Evolutionary conservation across 2,797 vertebrate species (phyloP).

Genomic region (Furcifer pardalis): DNA sequence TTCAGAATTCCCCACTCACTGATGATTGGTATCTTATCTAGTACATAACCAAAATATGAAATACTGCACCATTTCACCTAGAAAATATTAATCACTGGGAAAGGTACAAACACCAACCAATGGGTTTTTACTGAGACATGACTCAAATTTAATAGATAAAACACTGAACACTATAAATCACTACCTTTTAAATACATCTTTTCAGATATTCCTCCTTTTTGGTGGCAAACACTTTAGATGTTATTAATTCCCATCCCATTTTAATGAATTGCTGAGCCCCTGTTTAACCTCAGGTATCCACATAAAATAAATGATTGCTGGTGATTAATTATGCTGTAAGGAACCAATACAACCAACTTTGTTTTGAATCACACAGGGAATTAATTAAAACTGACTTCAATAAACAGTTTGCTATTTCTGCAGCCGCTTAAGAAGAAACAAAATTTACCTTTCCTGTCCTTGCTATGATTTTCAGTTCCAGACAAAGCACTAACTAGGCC

Average conservation of each 20-base stretch:
- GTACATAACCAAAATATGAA: constrained; percentile 14
- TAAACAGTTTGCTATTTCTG: constrained; percentile 49
- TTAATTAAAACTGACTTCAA: constrained; percentile 55
- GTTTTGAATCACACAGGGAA: constrained; percentile 46
- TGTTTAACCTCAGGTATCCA: constrained; percentile 58
- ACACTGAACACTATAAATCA: constrained; percentile 44
- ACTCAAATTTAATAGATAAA: constrained; percentile 58
- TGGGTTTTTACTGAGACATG: constrained; percentile 21
- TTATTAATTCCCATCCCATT: constrained; percentile 61
- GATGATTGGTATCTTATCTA: constrained; percentile 31
- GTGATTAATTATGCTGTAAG: constrained; percentile 61
- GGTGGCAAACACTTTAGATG: constrained; percentile 50
- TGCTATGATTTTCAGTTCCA: constrained; percentile 5
- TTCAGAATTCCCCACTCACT: background rate
- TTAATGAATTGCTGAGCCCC: constrained; percentile 53
- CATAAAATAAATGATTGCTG: constrained; percentile 57
- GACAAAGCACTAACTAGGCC: constrained; percentile 19
- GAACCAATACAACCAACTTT: constrained; percentile 54
- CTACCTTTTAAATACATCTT: constrained; percentile 57
- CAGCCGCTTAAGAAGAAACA: constrained; percentile 6
- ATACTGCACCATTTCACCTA: background rate
- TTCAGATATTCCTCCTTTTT: constrained; percentile 38
- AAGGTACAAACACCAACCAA: constrained; percentile 39
- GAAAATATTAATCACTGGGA: constrained; percentile 30
- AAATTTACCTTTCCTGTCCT: background rate